Evolutionary conservation across 2,113 vertebrate genomes (phyloP).

Genomic region (Gopherus evgoodei): DNA sequence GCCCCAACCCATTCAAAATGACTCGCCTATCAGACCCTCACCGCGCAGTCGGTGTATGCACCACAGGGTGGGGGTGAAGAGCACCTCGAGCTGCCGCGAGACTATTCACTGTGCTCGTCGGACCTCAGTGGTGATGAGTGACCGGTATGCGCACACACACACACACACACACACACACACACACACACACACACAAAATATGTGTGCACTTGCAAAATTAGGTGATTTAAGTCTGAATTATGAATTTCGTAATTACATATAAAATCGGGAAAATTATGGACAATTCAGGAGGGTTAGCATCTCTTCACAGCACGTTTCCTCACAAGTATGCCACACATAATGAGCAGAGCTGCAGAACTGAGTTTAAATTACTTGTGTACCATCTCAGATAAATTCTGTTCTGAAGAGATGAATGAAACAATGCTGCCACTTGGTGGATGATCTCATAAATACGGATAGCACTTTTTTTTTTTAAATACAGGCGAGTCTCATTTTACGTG

Average conservation of each 20-base stretch:
- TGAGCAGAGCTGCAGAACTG: not conserved
- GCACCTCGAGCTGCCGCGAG: too few species aligned
- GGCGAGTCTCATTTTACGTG: too few species aligned
- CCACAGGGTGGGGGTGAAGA: not conserved
- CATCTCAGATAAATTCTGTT: not conserved
- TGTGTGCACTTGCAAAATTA: not conserved
- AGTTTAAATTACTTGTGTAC: not conserved
- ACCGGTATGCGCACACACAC: not conserved
- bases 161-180: too few species aligned
- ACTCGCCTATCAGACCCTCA: not conserved
- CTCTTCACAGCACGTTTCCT: not conserved
- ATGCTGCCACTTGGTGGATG: not conserved
- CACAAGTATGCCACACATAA: not conserved
- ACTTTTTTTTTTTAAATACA: not conserved
- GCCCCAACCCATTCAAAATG: not conserved
- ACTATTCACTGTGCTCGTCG: not conserved
- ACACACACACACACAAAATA: not conserved
- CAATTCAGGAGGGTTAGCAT: not conserved
- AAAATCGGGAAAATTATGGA: not conserved
- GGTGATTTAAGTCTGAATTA: not conserved
- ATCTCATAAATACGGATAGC: not conserved
- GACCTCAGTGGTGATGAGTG: not conserved
- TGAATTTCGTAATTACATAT: not conserved
- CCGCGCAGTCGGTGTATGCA: too few species aligned
- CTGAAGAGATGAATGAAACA: not conserved